Base-by-base conservation (phyloP, 1,140 invertebrate genomes). In the Heliconius eleuchia region DNA sequence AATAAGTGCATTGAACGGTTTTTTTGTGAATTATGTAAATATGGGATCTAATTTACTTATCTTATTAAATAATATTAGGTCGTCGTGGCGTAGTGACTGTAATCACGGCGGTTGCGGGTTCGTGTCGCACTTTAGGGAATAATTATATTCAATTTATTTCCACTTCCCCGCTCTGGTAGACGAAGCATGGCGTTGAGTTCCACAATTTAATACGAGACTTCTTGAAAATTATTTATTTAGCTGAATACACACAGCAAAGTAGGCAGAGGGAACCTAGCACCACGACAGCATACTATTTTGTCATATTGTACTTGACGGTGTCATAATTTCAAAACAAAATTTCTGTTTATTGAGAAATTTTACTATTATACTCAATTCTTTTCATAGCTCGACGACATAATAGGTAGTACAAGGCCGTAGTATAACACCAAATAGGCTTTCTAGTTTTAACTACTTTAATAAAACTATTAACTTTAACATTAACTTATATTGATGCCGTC, bases 261-360 rank as follows among this genome's bases (percentile, higher is more conserved):
- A 3, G 42, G 42, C 42, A 16, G 4, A 46, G 42, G 42, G 42
- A 16, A 46, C 42, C 4, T 46, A 3, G 55, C 8, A 23, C 55
- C 55, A 23, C 11, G 19, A n/a, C 55, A 19, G n/a, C 55, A 7
- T 57, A 11, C 19, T 57, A 7, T 57, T 57, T 57, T 57, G n/a
- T 57, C 55, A 57, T 57, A 57, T 23, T 23, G 55, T 57, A 57
- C 9, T 23, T 8, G n/a, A 57, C 19, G 19, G 7, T 3, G 55
- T 57, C 55, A 57, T 57, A 57, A 57, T 57, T 57, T 57, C 55
- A 23, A 57, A 57, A 57, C 55, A 57, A 57, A 23, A 57, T 57
- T 57, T 57, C 55, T 57, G 55, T 57, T 57, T 57, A 57, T 57
- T 57, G 55, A 57, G 55, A 57, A 57, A 57, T 57, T 55, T 23